Conservation (phyloP, 2,888 invertebrate genomes). For the Patella caerulea region DNA sequence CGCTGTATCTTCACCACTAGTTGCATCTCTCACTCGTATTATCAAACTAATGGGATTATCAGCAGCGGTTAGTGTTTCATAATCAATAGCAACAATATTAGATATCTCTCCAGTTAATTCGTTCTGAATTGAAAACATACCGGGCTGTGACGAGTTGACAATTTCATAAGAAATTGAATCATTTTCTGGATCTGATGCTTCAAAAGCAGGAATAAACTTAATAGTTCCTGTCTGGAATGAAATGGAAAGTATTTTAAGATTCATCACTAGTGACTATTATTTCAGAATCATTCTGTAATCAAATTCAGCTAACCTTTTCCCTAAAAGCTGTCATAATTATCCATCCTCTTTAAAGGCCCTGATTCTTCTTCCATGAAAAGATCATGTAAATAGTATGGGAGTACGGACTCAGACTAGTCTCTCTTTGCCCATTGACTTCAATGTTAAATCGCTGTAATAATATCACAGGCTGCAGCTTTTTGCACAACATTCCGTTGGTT, state of each 20-base stretch:
- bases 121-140: not conserved
- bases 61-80: not conserved
- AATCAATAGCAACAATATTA: not conserved
- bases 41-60: not conserved
- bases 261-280: too few species aligned
- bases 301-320: too few species aligned
- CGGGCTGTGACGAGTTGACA: not conserved
- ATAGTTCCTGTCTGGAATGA: not conserved
- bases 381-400: too few species aligned
- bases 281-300: too few species aligned
- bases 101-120: not conserved
- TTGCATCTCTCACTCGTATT: not conserved
- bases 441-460: too few species aligned
- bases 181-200: not conserved
- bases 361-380: too few species aligned
- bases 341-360: too few species aligned
- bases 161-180: not conserved
- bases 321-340: too few species aligned
- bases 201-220: not conserved
- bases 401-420: too few species aligned
- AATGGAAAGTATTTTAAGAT: not conserved
- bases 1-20: not conserved
- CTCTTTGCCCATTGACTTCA: too few species aligned
- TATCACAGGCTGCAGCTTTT: too few species aligned
- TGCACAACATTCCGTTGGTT: too few species aligned